phyloP scores from a whole-genome alignment of 2,797 vertebrate species.

The Oryzias sinensis region DNA sequence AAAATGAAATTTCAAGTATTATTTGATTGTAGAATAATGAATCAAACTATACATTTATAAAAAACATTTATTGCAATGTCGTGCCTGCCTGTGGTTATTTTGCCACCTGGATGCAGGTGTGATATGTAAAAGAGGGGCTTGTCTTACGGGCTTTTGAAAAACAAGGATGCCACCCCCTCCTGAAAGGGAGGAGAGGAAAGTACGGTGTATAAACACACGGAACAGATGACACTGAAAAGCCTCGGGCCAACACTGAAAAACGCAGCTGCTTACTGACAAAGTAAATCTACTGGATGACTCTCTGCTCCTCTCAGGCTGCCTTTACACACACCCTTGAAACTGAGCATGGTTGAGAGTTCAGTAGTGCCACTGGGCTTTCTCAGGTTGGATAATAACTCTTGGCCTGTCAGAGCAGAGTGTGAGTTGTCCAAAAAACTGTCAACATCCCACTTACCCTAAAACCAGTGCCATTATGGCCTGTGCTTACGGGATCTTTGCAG shows the following conservation, averaged over 20 bases:
- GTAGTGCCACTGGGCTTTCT: slow-evolving; percentile 67
- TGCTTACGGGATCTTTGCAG: slow-evolving; percentile 66
- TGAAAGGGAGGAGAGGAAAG: slow-evolving; percentile 30
- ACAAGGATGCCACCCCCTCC: slow-evolving; percentile 14
- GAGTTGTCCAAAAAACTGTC: slow-evolving; percentile 75
- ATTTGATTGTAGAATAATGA: too few species aligned
- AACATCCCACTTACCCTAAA: slow-evolving; percentile 74
- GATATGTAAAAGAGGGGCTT: background rate
- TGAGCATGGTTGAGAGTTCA: slow-evolving; percentile 55
- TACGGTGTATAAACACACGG: slow-evolving; percentile 53
- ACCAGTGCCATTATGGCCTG: slow-evolving; percentile 49
- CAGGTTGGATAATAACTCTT: slow-evolving; percentile 75
- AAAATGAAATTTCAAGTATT: too few species aligned
- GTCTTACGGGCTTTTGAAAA: slow-evolving; percentile 18
- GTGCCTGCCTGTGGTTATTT: background rate
- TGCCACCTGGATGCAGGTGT: background rate
- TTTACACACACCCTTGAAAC: slow-evolving; percentile 39
- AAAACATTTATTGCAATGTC: background rate
- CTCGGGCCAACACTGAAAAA: slow-evolving; percentile 62
- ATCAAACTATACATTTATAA: background rate
- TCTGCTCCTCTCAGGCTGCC: slow-evolving; percentile 48
- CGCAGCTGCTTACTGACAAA: slow-evolving; percentile 74
- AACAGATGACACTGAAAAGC: slow-evolving; percentile 61
- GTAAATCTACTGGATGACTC: slow-evolving; percentile 69
- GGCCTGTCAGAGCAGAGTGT: slow-evolving; percentile 62